These are phyloP conservation scores for Sylvicapra grimmia DNA, from an alignment of 2,113 vertebrate genomes.

Conservation along the genomic window DNA sequence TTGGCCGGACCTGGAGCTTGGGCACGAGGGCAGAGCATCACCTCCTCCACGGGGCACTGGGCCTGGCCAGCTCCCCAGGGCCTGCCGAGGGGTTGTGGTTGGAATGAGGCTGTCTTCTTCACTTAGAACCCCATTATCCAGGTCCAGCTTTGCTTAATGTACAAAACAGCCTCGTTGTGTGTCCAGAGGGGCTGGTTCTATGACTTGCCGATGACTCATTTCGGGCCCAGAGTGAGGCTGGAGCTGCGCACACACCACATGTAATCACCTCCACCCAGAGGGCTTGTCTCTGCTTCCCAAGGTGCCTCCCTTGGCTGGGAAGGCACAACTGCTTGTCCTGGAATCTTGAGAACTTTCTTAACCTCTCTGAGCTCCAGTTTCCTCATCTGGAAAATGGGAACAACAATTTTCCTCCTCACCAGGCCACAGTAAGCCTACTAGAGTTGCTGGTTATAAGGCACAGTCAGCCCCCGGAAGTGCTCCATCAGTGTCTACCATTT, in stretches of 20 bases:
- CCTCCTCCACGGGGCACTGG: slow-evolving; percentile 44
- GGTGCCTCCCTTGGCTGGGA: background rate
- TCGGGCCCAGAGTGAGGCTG: background rate
- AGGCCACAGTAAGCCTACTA: background rate
- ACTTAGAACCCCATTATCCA: background rate
- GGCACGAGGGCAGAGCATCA: slow-evolving; percentile 57
- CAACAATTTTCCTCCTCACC: background rate
- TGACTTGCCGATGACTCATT: slow-evolving; percentile 12
- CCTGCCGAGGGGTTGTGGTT: background rate
- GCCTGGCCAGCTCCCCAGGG: slow-evolving; percentile 36
- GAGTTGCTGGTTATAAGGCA: background rate
- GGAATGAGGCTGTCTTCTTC: background rate
- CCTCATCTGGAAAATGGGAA: background rate
- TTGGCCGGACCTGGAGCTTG: slow-evolving; percentile 60
- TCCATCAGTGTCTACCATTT: fast-evolving
- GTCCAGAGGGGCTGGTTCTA: background rate
- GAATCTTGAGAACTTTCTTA: background rate
- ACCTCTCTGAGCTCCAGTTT: background rate
- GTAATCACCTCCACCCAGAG: background rate
- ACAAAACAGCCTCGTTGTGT: background rate
- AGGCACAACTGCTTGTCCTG: background rate
- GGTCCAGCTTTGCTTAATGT: background rate
- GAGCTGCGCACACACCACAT: background rate
- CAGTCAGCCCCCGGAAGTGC: background rate
- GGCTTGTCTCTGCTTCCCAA: background rate